These are phyloP conservation scores for Rhopilema esculentum DNA, from an alignment of 30 jellyfish, hydroid and myxozoan genomes.

Conservation along the genomic window DNA sequence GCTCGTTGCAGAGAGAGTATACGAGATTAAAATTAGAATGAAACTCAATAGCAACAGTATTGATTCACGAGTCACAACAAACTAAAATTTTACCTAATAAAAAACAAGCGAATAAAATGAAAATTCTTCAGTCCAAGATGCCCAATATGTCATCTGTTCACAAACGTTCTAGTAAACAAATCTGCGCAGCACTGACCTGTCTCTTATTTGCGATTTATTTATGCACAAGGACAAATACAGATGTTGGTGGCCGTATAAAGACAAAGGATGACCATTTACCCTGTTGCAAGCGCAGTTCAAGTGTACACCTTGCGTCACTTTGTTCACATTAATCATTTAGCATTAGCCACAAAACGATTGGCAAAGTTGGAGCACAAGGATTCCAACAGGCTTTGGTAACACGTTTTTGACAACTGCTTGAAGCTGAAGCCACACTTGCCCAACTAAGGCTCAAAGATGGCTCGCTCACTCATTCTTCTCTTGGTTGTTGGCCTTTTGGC, in stretches of 20 bases:
- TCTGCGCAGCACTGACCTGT: conserved; percentile 47
- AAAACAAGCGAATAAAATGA: neutral
- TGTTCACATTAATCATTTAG: conserved; percentile 54
- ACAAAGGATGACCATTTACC: conserved; percentile 52
- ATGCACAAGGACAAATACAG: conserved; percentile 65
- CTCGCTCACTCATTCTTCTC: conserved; percentile 47
- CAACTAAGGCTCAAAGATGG: conserved; percentile 23
- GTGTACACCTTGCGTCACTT: conserved; percentile 50
- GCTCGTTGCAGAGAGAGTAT: no score
- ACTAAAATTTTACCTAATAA: neutral
- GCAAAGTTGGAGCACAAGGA: conserved; percentile 8
- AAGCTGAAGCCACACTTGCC: conserved; percentile 6
- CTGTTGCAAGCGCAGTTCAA: conserved; percentile 50
- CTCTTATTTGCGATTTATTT: conserved; percentile 28
- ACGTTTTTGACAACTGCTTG: conserved; percentile 22
- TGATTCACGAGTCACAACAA: neutral
- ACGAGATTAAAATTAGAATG: no score
- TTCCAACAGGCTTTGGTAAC: conserved; percentile 41
- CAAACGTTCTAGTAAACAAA: conserved; percentile 14
- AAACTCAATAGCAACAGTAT: neutral
- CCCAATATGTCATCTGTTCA: neutral
- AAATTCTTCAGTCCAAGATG: neutral
- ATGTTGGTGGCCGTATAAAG: conserved; percentile 66
- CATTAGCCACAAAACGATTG: conserved; percentile 33
- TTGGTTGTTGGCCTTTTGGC: conserved; percentile 73